Evolutionary conservation across 2,797 vertebrate species (phyloP), one percentile per base, ranked within the genome.

Genomic region (Allobates femoralis): DNA sequence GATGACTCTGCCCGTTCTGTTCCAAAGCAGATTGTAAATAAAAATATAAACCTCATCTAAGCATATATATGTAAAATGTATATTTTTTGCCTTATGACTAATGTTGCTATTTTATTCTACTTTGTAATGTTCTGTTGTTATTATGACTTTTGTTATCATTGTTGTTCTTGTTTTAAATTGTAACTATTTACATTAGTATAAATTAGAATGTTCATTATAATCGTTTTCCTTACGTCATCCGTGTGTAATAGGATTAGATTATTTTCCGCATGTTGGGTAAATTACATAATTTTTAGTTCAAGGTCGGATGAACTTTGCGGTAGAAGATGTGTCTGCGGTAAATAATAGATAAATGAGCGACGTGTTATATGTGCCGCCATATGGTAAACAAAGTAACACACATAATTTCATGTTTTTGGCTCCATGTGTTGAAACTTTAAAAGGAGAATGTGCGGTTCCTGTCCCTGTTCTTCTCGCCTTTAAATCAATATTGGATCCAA

Each of bases 401-500:
- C 37, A 50, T 26, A 15, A 50, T 74, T 74, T 26, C 21, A 26
- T 74, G 71, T 74, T 12, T 21, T 74, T 14, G 0, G 37, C 41
- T 4, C 37, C 23, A n/a, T 71, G 19, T 8, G 23, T 3, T 34
- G n/a, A 26, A 55, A 46, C 18, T 34, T 56, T 21, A 18, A 75
- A 0, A 28, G 28, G 4, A 53, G 74, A 77, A 30, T 32, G 16
- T 12, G 75, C 10, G 32, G 26, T 18, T 77, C 51, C 14, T 56
- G 30, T 46, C 41, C 71, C 41, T 15, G 71, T 34, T 77, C 75
- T 34, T 55, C 26, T 56, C 12, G 50, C 28, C 51, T 41, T 84
- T 46, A 79, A 82, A 87, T 87, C 81, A 83, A 83, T 87, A 76
- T 41, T 34, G 14, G 80, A 82, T 79, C 77, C 86, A 87, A 87